Base-by-base conservation (phyloP, 2,888 invertebrate genomes). In the Dorcus parallelipipedus region DNA sequence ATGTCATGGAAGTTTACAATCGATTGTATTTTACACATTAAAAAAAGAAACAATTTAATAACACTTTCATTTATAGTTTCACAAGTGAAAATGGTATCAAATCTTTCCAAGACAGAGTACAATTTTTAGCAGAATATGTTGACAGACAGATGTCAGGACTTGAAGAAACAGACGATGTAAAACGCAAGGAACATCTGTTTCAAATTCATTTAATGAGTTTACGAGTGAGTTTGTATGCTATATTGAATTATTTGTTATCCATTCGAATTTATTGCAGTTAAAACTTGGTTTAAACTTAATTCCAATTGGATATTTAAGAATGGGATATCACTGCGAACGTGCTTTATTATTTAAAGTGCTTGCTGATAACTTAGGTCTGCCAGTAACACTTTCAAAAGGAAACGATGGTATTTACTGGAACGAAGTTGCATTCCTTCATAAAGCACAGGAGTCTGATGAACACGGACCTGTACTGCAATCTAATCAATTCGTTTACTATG, bases 321-420 rank as follows among this genome's bases (percentile, higher is more conserved):
- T 80, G 14, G 83, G 83, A 3, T 78, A 78, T n/a, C 76, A 78
- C 61, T 77, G 82, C 54, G 83, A 83, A 62, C 72, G 81, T 56
- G 81, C 83, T 0, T 61, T 84, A 14, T 75, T 84, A 1, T 83
- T 82, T 68, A 82, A 82, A 72, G 81, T 80, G 1, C 69, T 84
- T n/a, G 82, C 82, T 1, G 84, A 84, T 64, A 73, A 76, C 61
- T 73, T 82, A 55, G 75, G 76, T 9, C 72, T 84, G 33, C 81
- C 82, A 0, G 76, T 78, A 39, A 76, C 80, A 3, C 68, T 84
- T 17, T 77, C 79, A 3, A 76, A 79, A 41, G 70, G 71, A n/a
- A 64, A 49, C n/a, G 77, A 79, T 2, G 76, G 80, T 14, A 52
- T 73, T n/a, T 77, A 75, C 65, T 78, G 76, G 76, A 78, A 78